A percentile compares a stretch with the other conserved stretches of the same genome.
Evolutionary conservation across 2,113 vertebrate species (phyloP).

Genomic region (Coryphaenoides rupestris): DNA sequence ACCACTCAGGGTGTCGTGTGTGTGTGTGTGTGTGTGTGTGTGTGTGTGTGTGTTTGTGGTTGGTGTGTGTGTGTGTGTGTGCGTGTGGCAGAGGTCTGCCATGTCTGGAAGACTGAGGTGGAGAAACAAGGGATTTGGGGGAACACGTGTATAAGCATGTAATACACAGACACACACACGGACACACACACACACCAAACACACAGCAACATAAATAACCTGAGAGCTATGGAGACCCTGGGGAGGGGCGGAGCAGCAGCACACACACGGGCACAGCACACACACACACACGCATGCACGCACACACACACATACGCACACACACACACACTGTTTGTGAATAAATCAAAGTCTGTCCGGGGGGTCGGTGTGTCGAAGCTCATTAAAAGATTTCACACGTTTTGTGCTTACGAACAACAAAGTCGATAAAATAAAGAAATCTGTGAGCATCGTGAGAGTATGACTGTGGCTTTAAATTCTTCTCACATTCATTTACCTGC

Average conservation of each 20-base stretch:
- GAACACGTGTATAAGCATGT: constrained; percentile 19
- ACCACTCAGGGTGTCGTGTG: not conserved
- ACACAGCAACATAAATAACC: constrained; percentile 61
- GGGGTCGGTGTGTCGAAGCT: too few relatives aligned
- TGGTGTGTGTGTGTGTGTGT: constrained; percentile 13
- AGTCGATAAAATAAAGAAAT: too few relatives aligned
- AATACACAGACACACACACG: constrained; percentile 18
- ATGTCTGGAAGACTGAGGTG: constrained; percentile 65
- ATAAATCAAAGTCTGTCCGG: constrained; percentile 15
- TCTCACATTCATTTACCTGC: too few relatives aligned
- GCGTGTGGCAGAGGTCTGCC: constrained; percentile 4
- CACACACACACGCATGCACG: constrained; percentile 4
- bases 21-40: constrained; percentile 18
- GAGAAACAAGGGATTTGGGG: constrained; percentile 27
- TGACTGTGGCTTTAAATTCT: too few relatives aligned
- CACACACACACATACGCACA: constrained; percentile 14
- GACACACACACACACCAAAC: constrained; percentile 24
- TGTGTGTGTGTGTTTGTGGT: not conserved
- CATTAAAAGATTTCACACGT: too few relatives aligned
- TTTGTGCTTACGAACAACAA: too few relatives aligned
- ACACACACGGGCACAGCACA: not conserved
- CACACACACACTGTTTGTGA: constrained; percentile 16
- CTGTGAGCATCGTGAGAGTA: too few relatives aligned
- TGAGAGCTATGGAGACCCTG: constrained; percentile 73
- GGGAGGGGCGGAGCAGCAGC: constrained; percentile 42